Conservation (phyloP, 2,888 invertebrate genomes). For the Cremastobaeus sp. region DNA sequence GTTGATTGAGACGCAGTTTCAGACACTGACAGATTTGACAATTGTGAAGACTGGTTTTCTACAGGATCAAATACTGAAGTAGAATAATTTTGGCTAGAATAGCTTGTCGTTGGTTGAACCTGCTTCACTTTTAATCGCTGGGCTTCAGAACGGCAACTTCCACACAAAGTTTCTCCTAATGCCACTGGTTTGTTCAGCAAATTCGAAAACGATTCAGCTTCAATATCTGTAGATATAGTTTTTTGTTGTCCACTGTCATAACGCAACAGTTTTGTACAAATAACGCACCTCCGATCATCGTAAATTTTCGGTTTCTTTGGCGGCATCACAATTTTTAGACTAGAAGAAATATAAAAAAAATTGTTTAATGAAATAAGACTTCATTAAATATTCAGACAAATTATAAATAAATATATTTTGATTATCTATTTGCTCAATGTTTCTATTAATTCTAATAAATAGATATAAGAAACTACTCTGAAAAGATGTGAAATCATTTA, state of each 20-base stretch:
- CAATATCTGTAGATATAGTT: constrained; percentile 6
- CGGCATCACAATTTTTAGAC: background rate
- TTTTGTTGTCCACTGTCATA: constrained; percentile 12
- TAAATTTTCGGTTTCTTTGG: background rate
- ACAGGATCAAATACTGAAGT: background rate
- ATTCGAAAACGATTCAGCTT: constrained; percentile 2
- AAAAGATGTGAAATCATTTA: no score
- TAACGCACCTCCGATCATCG: background rate
- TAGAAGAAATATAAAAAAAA: no score
- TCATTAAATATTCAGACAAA: no score
- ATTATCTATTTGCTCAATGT: no score
- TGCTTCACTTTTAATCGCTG: background rate
- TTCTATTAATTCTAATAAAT: no score
- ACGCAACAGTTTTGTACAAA: constrained; percentile 10
- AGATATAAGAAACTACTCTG: no score
- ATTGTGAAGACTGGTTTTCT: background rate
- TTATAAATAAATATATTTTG: no score
- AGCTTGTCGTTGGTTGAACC: background rate
- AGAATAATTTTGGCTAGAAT: background rate
- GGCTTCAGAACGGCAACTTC: constrained; percentile 6
- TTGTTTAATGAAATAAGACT: no score
- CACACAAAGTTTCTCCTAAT: constrained; percentile 4
- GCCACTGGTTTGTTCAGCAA: background rate
- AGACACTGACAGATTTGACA: background rate
- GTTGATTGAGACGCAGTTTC: background rate